Evolutionary conservation across 2,888 invertebrate genomes (phyloP).

Genomic region (Mythimna vitellina): DNA sequence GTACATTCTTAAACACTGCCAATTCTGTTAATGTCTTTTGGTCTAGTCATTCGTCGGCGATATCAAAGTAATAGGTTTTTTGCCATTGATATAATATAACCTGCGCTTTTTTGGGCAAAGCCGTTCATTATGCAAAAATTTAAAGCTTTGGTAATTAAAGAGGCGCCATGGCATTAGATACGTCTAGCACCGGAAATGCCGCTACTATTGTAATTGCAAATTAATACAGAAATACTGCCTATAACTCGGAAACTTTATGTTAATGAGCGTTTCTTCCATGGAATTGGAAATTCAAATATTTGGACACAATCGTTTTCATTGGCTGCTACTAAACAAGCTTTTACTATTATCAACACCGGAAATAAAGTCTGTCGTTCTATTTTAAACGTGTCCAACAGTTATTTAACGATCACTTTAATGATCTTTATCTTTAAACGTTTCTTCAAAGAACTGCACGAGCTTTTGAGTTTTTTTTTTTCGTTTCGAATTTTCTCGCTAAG

Average conservation of each 20-base stretch:
- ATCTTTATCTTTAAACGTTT: constrained; percentile 59
- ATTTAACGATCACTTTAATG: constrained; percentile 66
- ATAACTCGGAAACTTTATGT: constrained; percentile 54
- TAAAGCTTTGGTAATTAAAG: constrained; percentile 71
- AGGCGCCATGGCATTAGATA: constrained; percentile 67
- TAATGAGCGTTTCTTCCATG: constrained; percentile 59
- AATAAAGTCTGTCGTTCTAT: constrained; percentile 65
- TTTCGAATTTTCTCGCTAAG: constrained; percentile 22
- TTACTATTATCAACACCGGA: constrained; percentile 75
- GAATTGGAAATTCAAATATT: constrained; percentile 65
- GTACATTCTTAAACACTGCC: constrained; percentile 55
- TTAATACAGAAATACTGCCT: constrained; percentile 58
- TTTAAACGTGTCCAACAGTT: constrained; percentile 65
- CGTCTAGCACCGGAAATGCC: constrained; percentile 75
- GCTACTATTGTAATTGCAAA: constrained; percentile 70
- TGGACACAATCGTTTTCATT: constrained; percentile 54
- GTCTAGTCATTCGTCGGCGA: constrained; percentile 62
- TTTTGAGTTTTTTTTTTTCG: constrained; percentile 43
- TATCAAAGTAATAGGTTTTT: constrained; percentile 70
- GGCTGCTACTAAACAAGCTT: constrained; percentile 64
- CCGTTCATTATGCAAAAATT: constrained; percentile 78
- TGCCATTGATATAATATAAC: constrained; percentile 38
- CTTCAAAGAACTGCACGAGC: constrained; percentile 42
- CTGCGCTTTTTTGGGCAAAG: constrained; percentile 69
- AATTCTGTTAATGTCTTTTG: constrained; percentile 53